Percentiles rank a stretch among this genome's conserved stretches.
phyloP scores from a whole-genome alignment of 1,140 invertebrate genomes.

The Acyrthosiphon pisum region DNA sequence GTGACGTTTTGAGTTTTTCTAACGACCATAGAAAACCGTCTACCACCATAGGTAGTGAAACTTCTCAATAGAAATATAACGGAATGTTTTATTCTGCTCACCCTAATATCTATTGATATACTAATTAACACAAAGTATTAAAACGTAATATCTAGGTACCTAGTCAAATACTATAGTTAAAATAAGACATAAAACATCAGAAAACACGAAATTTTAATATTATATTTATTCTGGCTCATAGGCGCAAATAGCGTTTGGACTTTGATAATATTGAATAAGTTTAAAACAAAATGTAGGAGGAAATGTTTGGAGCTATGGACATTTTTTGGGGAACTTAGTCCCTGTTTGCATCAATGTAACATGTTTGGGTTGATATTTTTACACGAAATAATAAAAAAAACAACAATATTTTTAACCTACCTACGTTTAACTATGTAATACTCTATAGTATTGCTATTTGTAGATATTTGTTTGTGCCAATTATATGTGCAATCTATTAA shows the following conservation, averaged over 20 bases:
- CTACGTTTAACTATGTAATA: not conserved
- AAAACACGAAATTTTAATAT: not conserved
- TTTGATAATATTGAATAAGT: too few relatives aligned
- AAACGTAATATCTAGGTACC: not conserved
- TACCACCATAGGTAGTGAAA: not conserved
- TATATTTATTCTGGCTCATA: not conserved
- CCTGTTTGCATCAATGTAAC: too few relatives aligned
- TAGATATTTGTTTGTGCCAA: not conserved
- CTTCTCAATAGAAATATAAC: not conserved
- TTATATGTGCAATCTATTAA: not conserved
- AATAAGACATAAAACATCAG: not conserved
- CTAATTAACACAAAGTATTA: not conserved
- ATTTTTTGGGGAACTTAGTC: too few relatives aligned
- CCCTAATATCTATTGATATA: not conserved
- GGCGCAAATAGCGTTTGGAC: too few relatives aligned
- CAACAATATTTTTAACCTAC: not conserved
- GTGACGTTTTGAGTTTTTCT: not conserved
- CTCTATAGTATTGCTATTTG: not conserved
- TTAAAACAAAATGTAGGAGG: too few relatives aligned
- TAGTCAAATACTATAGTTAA: not conserved
- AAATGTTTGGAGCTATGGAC: too few relatives aligned
- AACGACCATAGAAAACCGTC: too few relatives aligned
- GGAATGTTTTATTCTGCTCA: not conserved
- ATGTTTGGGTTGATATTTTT: not conserved
- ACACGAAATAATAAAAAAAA: not conserved